Base-by-base conservation (phyloP, 2,113 vertebrate species). In the Pungitius pungitius region DNA sequence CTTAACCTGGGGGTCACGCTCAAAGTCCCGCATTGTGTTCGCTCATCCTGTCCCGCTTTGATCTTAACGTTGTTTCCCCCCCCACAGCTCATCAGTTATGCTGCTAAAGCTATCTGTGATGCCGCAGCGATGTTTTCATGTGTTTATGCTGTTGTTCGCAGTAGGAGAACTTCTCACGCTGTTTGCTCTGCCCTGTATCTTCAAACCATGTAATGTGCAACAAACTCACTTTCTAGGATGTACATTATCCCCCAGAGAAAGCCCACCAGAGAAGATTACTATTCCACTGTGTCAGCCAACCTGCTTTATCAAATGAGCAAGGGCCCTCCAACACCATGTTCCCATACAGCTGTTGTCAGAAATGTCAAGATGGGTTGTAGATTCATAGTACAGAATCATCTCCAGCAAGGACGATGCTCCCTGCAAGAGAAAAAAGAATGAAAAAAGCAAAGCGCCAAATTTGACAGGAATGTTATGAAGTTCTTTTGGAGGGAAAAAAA, bases 301-400 rank as follows among this genome's bases (percentile, higher is more conserved):
- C 94, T 93, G 91, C 87, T 90, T 89, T 76, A 94, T 91, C 82
- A 95, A 89, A 84, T 90, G 92, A 78, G 93, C 88, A 14, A 94
- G 92, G 63, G 94, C 91, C 81, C 85, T 89, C 94, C 94, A 95
- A 63, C 92, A 92, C 13, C 85, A 88, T 72, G 85, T 79, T 64
- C 92, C 94, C 87, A 95, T 90, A 37, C 71, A 60, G 56, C 65
- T 75, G 87, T 87, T 94, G 86, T 88, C 92, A 71, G 94, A 95
- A 73, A 95, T 88, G 85, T 94, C 91, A 73, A 94, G 93, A 84
- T 93, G 88, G 39, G 86, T 85, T 75, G 94, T 90, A 66, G 94
- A 94, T 83, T 94, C 93, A 73, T 94, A 94, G 88, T 93, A 95
- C 63, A 92, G 87, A 89, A 95, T 91, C 92, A 95, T 95, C 82